A percentile compares a stretch with the other conserved stretches of the same genome.
phyloP scores from a whole-genome alignment of 2,113 vertebrate genomes.

The Saccopteryx bilineata region DNA sequence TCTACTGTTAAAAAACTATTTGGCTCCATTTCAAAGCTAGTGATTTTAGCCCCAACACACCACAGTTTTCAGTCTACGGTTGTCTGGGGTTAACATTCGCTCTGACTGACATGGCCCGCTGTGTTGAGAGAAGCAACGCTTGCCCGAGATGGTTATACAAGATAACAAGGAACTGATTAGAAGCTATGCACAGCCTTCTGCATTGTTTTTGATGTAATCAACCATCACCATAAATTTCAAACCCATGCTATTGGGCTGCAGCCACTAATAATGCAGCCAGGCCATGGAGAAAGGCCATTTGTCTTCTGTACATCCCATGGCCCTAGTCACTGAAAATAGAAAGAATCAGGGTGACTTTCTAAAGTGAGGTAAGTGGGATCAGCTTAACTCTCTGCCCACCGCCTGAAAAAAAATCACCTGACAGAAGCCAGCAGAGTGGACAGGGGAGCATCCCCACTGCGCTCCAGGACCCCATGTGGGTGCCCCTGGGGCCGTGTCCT shows the following conservation, averaged over 20 bases:
- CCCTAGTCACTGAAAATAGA: not conserved
- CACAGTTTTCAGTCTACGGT: constrained; percentile 12
- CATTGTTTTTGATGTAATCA: constrained; percentile 62
- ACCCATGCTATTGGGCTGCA: not conserved
- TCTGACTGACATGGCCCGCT: not conserved
- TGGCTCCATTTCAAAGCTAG: constrained; percentile 60
- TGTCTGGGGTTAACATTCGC: constrained; percentile 62
- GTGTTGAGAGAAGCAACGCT: constrained; percentile 41
- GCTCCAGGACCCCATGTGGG: not conserved
- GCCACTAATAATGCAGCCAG: constrained; percentile 17
- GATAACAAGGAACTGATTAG: constrained; percentile 74
- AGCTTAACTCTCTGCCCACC: not conserved
- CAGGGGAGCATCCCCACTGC: not conserved
- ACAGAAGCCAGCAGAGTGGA: not conserved
- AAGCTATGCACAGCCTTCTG: constrained; percentile 35
- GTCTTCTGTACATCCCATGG: not conserved
- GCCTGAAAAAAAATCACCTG: not conserved
- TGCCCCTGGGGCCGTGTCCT: not conserved
- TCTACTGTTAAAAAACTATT: not conserved
- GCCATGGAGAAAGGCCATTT: not conserved
- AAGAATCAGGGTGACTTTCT: constrained; percentile 11
- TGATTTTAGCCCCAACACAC: constrained; percentile 54
- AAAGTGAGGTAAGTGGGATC: not conserved
- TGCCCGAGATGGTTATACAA: constrained; percentile 62
- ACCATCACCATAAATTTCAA: constrained; percentile 66